Conservation (phyloP, 2,113 vertebrate species). For the Prochilodus magdalenae region DNA sequence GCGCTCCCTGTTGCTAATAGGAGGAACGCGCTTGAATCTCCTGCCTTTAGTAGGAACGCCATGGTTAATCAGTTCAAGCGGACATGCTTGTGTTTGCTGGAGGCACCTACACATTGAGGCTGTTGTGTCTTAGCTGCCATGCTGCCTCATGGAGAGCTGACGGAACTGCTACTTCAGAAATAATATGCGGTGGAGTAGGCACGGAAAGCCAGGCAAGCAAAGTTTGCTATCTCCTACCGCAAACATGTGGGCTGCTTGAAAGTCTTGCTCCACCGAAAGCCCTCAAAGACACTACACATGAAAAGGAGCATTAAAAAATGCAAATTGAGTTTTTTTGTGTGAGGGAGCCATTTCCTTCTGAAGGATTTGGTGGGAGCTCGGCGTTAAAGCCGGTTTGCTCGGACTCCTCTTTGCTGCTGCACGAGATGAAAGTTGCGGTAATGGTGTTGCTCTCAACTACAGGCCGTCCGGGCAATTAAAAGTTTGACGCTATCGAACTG, state of each 20-base stretch:
- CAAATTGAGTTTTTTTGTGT: slow-evolving; percentile 19
- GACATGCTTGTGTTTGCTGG: not conserved
- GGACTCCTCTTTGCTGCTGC: not conserved
- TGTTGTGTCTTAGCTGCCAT: slow-evolving; percentile 1
- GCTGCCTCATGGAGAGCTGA: not conserved
- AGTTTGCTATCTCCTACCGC: slow-evolving; percentile 13
- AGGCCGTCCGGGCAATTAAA: not conserved
- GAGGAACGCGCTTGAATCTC: slow-evolving; percentile 2
- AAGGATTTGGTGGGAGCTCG: not conserved
- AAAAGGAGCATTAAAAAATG: slow-evolving; percentile 31
- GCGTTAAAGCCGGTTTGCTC: not conserved
- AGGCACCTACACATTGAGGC: not conserved
- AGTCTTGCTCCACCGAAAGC: slow-evolving; percentile 10
- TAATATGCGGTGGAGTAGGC: slow-evolving; percentile 3
- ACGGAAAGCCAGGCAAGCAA: slow-evolving; percentile 14
- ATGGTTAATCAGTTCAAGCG: slow-evolving; percentile 23
- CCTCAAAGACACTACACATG: slow-evolving; percentile 32
- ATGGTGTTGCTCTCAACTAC: not conserved
- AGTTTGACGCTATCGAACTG: not conserved
- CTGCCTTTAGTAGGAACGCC: not conserved
- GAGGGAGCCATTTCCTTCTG: not conserved
- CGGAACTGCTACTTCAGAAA: slow-evolving; percentile 13
- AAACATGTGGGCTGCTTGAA: slow-evolving; percentile 21
- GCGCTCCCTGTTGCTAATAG: not conserved
- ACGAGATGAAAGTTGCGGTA: slow-evolving; percentile 18